A percentile compares a stretch with the other conserved stretches of the same genome.
These are phyloP conservation scores for Parotocinclus haroldoi DNA, from an alignment of 2,797 vertebrate species.

Conservation along the genomic window DNA sequence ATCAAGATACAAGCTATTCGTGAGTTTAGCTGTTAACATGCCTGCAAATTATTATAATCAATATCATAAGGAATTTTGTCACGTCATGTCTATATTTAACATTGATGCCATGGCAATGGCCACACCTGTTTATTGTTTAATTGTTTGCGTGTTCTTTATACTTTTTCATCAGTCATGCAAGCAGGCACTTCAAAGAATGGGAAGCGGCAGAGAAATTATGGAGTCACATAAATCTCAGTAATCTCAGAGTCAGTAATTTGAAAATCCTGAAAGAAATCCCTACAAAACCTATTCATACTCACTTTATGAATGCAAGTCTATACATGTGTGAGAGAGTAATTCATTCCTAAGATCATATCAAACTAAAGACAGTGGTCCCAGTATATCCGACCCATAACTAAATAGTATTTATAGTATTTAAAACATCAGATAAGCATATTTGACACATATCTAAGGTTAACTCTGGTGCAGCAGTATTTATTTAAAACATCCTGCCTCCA, in stretches of 20 bases:
- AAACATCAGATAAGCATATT: constrained; percentile 5
- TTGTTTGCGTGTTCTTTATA: constrained; percentile 1
- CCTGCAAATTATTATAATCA: background rate
- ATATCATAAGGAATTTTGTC: constrained; percentile 6
- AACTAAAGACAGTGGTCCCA: background rate
- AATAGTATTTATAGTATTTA: constrained; percentile 35
- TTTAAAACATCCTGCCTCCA: constrained; percentile 31
- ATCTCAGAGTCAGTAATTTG: constrained; percentile 11
- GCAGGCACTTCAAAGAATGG: constrained; percentile 9
- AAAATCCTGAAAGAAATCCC: constrained; percentile 1
- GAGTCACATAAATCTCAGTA: constrained; percentile 8
- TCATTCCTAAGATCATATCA: background rate
- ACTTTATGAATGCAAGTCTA: background rate
- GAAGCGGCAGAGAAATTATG: background rate
- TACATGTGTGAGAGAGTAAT: background rate
- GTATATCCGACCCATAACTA: constrained; percentile 12
- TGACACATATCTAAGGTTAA: constrained; percentile 22
- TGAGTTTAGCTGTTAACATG: background rate
- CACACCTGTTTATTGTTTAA: constrained; percentile 22
- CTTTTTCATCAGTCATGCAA: constrained; percentile 1
- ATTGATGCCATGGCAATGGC: constrained; percentile 6
- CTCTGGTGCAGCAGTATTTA: constrained; percentile 30
- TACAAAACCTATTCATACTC: background rate
- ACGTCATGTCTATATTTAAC: constrained; percentile 7
- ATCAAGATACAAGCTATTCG: background rate